These are phyloP conservation scores for Philonicus albiceps DNA, from an alignment of 2,888 invertebrate genomes.

Conservation along the genomic window DNA sequence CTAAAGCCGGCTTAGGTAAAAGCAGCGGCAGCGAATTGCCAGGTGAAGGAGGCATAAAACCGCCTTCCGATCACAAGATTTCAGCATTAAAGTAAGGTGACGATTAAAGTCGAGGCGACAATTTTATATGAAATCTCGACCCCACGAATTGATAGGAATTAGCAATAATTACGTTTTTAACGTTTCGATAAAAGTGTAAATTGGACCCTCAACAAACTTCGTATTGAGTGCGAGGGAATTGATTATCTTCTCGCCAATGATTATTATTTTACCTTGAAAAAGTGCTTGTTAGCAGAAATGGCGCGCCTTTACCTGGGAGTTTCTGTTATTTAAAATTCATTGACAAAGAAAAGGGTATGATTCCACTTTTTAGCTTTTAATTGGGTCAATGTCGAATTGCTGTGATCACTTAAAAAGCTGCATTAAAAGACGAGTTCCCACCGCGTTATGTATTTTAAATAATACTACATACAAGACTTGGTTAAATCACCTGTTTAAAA, in stretches of 20 bases:
- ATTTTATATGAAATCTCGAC: neutral
- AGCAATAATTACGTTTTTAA: neutral
- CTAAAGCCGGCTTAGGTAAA: neutral
- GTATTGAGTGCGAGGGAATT: neutral
- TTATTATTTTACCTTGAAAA: neutral
- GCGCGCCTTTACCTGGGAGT: neutral
- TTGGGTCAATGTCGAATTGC: neutral
- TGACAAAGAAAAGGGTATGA: neutral
- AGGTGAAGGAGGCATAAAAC: neutral
- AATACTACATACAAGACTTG: neutral
- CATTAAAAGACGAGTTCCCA: neutral
- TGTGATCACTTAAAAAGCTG: neutral
- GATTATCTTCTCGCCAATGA: neutral
- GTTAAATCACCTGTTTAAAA: no score
- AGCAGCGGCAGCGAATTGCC: neutral
- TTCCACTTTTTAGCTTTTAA: neutral
- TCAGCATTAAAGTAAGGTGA: neutral
- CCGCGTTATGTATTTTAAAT: neutral
- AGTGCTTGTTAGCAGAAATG: neutral
- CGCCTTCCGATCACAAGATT: neutral
- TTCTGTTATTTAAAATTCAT: neutral
- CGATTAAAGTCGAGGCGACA: neutral
- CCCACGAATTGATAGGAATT: neutral
- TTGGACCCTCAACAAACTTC: neutral
- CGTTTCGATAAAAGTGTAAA: neutral